A percentile compares a stretch with the other conserved stretches of the same genome.
These are phyloP conservation scores for Aphodius granarius DNA, from an alignment of 2,888 invertebrate genomes.

Conservation along the genomic window DNA sequence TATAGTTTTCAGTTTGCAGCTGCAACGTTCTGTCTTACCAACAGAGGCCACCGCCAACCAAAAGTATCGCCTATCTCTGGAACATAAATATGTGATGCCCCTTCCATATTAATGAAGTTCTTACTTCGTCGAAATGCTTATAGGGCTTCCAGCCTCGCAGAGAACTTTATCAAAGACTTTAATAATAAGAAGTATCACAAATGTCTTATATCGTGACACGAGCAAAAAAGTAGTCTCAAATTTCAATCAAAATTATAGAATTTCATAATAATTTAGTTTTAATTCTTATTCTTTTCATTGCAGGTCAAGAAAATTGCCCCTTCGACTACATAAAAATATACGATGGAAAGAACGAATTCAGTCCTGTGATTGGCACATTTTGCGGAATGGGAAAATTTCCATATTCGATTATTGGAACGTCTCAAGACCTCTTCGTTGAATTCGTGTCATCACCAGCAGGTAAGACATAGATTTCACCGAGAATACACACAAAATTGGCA, in stretches of 20 bases:
- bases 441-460: conserved; percentile 88
- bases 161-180: neutral
- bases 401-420: conserved; percentile 91
- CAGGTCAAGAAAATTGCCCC: conserved; percentile 82
- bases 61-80: neutral
- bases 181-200: neutral
- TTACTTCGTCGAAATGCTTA: neutral
- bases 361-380: conserved; percentile 86
- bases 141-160: neutral
- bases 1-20: neutral
- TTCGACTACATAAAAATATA: conserved; percentile 89
- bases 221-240: too few species aligned
- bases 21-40: neutral
- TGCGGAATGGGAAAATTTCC: conserved; percentile 94
- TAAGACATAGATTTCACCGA: conserved; percentile 40
- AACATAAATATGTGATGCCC: neutral
- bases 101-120: neutral
- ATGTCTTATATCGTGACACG: too few species aligned
- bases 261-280: too few species aligned
- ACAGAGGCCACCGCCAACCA: neutral
- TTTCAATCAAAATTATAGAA: too few species aligned
- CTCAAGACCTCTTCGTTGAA: conserved; percentile 84
- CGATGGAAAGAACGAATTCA: conserved; percentile 86
- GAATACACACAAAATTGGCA: neutral
- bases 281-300: neutral